These are phyloP conservation scores for Automeris io DNA, from an alignment of 2,888 invertebrate species.

Conservation along the genomic window DNA sequence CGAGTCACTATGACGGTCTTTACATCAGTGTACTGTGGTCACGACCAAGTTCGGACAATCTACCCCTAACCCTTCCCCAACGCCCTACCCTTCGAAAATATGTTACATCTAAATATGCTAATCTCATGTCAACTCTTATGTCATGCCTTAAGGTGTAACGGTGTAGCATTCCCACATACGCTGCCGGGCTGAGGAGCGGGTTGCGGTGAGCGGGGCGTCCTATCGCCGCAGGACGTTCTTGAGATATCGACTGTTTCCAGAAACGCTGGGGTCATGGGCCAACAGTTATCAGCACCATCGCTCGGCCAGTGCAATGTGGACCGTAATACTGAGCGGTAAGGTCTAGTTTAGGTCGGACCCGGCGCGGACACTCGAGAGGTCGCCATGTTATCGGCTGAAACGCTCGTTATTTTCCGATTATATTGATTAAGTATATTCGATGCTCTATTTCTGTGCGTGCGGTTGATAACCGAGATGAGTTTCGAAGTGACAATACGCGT, in stretches of 20 bases:
- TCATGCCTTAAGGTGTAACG: too few species aligned
- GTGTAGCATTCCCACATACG: too few species aligned
- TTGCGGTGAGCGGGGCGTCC: slow-evolving; percentile 14
- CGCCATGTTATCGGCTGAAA: slow-evolving; percentile 36
- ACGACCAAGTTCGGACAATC: too few species aligned
- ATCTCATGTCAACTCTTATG: too few species aligned
- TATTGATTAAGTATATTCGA: slow-evolving; percentile 44
- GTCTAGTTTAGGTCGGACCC: neutral
- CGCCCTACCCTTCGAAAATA: too few species aligned
- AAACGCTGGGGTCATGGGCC: slow-evolving; percentile 37
- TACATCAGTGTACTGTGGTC: too few species aligned
- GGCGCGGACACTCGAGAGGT: slow-evolving; percentile 20
- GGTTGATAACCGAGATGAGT: slow-evolving; percentile 29
- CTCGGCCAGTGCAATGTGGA: neutral
- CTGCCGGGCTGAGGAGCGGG: slow-evolving; percentile 5
- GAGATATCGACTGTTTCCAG: slow-evolving; percentile 31
- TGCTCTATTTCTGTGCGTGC: slow-evolving; percentile 32
- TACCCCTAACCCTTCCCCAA: too few species aligned
- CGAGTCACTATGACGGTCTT: too few species aligned
- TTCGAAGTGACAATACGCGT: slow-evolving; percentile 16
- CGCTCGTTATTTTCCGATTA: slow-evolving; percentile 63
- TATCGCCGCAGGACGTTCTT: slow-evolving; percentile 31
- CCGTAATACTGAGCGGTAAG: neutral
- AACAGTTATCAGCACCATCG: slow-evolving; percentile 29
- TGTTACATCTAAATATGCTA: too few species aligned